Evolutionary conservation across 2,797 vertebrate species (phyloP).

Genomic region (Oreochromis grahami): DNA sequence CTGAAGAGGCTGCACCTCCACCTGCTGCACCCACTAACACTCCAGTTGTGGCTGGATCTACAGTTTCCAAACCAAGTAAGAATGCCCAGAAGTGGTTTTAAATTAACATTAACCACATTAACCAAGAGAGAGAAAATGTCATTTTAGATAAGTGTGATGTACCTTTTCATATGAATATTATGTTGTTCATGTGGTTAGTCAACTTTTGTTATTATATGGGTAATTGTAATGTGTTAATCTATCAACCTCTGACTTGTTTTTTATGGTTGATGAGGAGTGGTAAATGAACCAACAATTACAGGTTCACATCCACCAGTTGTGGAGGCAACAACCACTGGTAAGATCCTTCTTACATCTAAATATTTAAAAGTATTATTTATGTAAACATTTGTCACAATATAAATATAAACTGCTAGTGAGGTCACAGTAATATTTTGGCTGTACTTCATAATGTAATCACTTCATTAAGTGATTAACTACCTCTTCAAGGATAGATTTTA

Average conservation of each 20-base stretch:
- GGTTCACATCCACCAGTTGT: neutral
- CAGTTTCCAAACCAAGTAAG: constrained; percentile 28
- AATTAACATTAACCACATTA: neutral
- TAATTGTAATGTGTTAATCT: neutral
- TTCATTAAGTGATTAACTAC: neutral
- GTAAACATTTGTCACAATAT: neutral
- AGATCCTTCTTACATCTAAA: neutral
- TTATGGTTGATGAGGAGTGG: neutral
- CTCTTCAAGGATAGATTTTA: neutral
- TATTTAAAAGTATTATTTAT: neutral
- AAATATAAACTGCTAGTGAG: neutral
- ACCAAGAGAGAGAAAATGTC: neutral
- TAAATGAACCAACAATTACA: neutral
- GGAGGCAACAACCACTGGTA: constrained; percentile 6
- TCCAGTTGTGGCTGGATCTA: neutral
- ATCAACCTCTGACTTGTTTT: neutral
- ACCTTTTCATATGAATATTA: neutral
- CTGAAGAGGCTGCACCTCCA: constrained; percentile 28
- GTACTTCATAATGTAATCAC: neutral
- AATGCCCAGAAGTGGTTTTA: neutral
- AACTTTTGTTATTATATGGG: neutral
- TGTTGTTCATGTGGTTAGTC: neutral
- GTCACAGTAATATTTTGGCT: neutral
- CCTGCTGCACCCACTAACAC: neutral
- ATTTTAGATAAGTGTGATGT: neutral